Evolutionary conservation across 2,888 invertebrate species (phyloP), one percentile per base, ranked within the genome.

Genomic region (Lypha dubia): DNA sequence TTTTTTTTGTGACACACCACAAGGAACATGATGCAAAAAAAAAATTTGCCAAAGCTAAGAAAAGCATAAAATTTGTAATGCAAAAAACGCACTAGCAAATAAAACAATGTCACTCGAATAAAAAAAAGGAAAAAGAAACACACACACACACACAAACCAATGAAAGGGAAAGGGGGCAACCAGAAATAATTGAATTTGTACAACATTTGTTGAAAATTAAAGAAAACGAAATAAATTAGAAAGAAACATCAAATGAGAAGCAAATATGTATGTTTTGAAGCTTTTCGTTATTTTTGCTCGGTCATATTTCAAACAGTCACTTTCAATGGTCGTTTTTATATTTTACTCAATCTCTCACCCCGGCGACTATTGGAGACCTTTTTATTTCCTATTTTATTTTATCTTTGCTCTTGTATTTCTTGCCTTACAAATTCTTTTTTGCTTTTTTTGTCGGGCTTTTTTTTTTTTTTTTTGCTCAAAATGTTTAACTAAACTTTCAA

Each of bases 231-330:
- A n/a, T n/a, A n/a, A n/a, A n/a, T n/a, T n/a, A 77, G 58, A 35
- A 32, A 41, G n/a, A 41, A 46, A 60, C 6, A n/a, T n/a, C n/a
- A 62, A 35, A 7, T 5, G 32, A 49, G 60, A 38, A 60, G 28
- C 53, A 80, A 80, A 80, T 80, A 74, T n/a, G n/a, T n/a, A n/a
- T 80, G 80, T 68, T 74, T 80, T 68, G 51, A 17, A 7, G n/a
- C 46, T 41, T 67, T 44, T 17, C 35, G 3, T 35, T 71, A 51
- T 74, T 4, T n/a, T 53, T 53, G 24, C 62, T 9, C 35, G 68
- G 22, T 68, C 67, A 74, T 74, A 80, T 74, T 74, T 80, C 44
- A 68, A 35, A 6, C 24, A 74, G 67, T 28, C 74, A 68, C 67
- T 68, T 68, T 32, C 17, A 58, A 49, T 63, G 28, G 17, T 58